Conservation (phyloP, 2,888 invertebrate species). For the Cephus runcator region DNA sequence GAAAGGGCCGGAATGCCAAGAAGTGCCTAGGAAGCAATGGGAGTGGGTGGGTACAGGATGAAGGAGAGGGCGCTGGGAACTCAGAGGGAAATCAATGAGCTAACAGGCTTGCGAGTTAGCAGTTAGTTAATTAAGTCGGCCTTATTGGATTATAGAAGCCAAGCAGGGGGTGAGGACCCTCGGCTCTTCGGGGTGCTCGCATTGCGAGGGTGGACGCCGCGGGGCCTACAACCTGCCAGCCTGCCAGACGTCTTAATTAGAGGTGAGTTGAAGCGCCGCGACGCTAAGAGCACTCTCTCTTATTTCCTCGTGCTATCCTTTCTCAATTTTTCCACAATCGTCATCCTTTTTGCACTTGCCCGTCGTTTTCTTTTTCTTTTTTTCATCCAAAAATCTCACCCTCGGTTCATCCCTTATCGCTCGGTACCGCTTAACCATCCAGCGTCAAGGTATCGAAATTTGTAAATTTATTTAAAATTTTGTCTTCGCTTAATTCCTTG, state of each 20-base stretch:
- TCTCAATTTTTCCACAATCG: neutral
- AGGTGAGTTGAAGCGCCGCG: conserved; percentile 56
- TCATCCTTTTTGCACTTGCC: too few relatives aligned
- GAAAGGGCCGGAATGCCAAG: neutral
- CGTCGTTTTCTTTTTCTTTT: too few relatives aligned
- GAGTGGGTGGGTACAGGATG: conserved; percentile 16
- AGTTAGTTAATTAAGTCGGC: conserved; percentile 65
- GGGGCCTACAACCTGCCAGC: conserved; percentile 51
- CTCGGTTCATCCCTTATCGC: too few relatives aligned
- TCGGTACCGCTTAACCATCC: too few relatives aligned
- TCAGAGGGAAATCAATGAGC: conserved; percentile 59
- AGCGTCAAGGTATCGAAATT: too few relatives aligned
- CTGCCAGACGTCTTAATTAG: conserved; percentile 63
- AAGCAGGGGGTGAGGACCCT: conserved; percentile 35
- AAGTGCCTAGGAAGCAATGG: conserved; percentile 15
- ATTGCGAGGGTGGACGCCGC: conserved; percentile 57
- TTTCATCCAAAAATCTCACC: too few relatives aligned
- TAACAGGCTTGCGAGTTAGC: conserved; percentile 64
- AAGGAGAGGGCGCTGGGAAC: conserved; percentile 16
- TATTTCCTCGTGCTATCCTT: conserved; percentile 4
- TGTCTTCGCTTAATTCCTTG: too few relatives aligned
- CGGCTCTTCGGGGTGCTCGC: conserved; percentile 37
- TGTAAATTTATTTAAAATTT: too few relatives aligned
- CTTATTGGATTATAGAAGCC: conserved; percentile 65
- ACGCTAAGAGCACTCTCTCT: conserved; percentile 35